These are phyloP conservation scores for Chamaea fasciata DNA, from an alignment of 2,113 vertebrate species.

Conservation along the genomic window DNA sequence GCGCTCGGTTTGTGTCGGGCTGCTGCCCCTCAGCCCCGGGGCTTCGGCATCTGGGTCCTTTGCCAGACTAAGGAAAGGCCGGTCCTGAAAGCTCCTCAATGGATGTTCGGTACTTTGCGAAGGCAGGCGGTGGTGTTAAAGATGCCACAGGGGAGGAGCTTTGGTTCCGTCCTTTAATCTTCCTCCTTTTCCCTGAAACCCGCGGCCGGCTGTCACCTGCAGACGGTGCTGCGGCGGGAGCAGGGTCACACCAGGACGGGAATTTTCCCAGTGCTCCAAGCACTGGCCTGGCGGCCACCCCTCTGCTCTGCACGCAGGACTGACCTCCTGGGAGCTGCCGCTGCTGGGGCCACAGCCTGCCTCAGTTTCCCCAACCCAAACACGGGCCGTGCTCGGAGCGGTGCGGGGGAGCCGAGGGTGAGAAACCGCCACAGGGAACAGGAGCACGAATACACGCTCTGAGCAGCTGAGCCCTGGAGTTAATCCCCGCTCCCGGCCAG, in stretches of 20 bases:
- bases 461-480: not conserved
- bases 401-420: too few relatives aligned
- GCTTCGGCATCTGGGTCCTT: not conserved
- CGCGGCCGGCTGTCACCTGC: not conserved
- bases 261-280: not conserved
- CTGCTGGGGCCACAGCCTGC: not conserved
- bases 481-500: not conserved
- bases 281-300: accelerated
- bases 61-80: not conserved
- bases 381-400: not conserved
- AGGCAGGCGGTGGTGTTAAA: not conserved
- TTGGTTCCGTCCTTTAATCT: not conserved
- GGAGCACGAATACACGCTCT: not conserved
- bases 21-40: not conserved
- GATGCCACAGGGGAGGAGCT: not conserved
- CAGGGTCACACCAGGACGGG: not conserved
- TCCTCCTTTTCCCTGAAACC: not conserved
- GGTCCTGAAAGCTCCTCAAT: not conserved
- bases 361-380: not conserved
- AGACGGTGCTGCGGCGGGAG: not conserved
- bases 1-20: not conserved
- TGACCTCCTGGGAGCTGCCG: accelerated
- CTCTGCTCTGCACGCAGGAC: not conserved
- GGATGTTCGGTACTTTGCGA: not conserved
- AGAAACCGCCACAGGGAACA: accelerated